Conservation (phyloP, 2,888 invertebrate genomes). For the Capitulum mitella region DNA sequence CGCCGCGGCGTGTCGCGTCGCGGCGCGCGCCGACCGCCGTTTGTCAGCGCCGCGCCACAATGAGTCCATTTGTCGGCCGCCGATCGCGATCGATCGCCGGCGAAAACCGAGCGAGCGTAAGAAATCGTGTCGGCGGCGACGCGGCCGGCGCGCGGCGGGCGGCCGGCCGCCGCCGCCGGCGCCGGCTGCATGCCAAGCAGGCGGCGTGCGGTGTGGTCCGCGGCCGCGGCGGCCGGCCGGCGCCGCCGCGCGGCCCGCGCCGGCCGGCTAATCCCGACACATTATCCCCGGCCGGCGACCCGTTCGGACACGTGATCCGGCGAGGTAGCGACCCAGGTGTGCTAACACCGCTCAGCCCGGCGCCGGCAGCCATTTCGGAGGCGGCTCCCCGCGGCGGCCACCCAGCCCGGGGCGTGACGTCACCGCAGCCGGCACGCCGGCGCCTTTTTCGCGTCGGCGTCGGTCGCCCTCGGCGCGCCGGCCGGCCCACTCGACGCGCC, state of each 20-base stretch:
- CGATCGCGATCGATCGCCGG: slow-evolving; percentile 10
- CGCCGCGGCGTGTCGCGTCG: neutral
- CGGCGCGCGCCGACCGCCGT: neutral
- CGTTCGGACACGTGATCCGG: neutral
- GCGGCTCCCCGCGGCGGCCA: neutral
- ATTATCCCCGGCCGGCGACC: neutral
- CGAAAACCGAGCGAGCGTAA: neutral
- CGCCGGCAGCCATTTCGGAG: neutral
- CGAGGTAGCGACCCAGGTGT: neutral
- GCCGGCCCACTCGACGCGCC: neutral
- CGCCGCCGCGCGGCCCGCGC: neutral
- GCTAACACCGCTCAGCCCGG: neutral
- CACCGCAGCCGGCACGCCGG: neutral
- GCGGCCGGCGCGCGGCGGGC: neutral
- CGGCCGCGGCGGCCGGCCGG: neutral
- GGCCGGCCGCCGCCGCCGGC: no score
- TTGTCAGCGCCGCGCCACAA: neutral
- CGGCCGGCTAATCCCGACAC: slow-evolving; percentile 8
- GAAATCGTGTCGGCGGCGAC: neutral
- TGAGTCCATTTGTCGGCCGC: slow-evolving; percentile 22
- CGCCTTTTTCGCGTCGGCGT: neutral
- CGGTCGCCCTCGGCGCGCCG: neutral
- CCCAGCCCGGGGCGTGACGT: neutral
- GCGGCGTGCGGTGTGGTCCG: neutral
- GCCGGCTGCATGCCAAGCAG: neutral